phyloP scores from a whole-genome alignment of 2,113 vertebrate genomes.

The Hepsetus odoe region DNA sequence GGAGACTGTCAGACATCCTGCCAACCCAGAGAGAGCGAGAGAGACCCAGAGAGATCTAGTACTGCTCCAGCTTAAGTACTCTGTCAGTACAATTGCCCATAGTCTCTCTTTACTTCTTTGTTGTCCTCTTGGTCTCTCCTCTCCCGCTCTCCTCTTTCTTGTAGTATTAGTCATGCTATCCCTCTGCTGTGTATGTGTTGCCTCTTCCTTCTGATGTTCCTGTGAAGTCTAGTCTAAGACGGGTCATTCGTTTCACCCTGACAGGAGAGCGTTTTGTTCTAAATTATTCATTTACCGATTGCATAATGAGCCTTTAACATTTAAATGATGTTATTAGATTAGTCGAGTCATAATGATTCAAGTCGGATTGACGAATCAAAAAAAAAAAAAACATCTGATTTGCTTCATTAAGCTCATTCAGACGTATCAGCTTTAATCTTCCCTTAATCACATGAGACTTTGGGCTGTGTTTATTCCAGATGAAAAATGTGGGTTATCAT shows the following conservation, averaged over 20 bases:
- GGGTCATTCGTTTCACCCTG: constrained; percentile 19
- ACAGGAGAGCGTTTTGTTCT: constrained; percentile 13
- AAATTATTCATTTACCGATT: constrained; percentile 42
- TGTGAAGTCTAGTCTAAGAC: not conserved
- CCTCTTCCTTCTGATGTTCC: constrained; percentile 1
- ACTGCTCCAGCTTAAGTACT: constrained; percentile 28
- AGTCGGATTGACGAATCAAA: not conserved
- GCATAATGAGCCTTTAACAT: constrained; percentile 46
- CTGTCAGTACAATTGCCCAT: constrained; percentile 45
- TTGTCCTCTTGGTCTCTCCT: constrained; percentile 38
- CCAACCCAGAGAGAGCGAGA: constrained; percentile 46
- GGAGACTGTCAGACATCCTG: constrained; percentile 49
- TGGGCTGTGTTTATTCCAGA: not conserved
- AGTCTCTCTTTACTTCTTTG: constrained; percentile 38
- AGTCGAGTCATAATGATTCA: constrained; percentile 42
- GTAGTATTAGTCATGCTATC: constrained; percentile 16
- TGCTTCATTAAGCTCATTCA: constrained; percentile 40
- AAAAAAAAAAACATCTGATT: constrained; percentile 30
- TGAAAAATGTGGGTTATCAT: not conserved
- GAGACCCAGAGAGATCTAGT: constrained; percentile 18
- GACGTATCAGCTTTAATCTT: constrained; percentile 20
- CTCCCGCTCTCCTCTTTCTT: not conserved
- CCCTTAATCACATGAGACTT: constrained; percentile 20
- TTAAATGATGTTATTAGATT: constrained; percentile 49
- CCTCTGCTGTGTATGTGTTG: constrained; percentile 9